A percentile compares a stretch with the other conserved stretches of the same genome.
Conservation (phyloP, 2,113 vertebrate genomes). For the Ammodytes marinus region DNA sequence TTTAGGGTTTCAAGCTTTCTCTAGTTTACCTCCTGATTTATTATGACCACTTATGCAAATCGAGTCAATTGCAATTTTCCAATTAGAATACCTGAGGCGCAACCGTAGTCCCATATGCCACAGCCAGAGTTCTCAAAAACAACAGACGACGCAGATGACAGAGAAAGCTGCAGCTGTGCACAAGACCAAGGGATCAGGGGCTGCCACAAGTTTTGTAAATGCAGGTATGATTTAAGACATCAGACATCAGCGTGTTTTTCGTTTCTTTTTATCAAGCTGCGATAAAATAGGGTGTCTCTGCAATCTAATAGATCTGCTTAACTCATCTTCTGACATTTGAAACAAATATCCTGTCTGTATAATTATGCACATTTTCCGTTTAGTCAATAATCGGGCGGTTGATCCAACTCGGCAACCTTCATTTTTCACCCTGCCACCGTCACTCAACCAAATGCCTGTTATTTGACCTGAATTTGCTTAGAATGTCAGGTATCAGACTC, state of each 20-base stretch:
- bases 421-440: constrained; percentile 38
- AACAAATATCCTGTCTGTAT: constrained; percentile 48
- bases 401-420: constrained; percentile 50
- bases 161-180: constrained; percentile 57
- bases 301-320: constrained; percentile 59
- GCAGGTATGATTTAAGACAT: constrained; percentile 4
- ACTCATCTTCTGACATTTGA: constrained; percentile 63
- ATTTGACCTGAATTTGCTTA: constrained; percentile 47
- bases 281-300: constrained; percentile 51
- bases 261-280: constrained; percentile 62
- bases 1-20: constrained; percentile 57
- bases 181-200: constrained; percentile 56
- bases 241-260: constrained; percentile 39
- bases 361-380: constrained; percentile 66
- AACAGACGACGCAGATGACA: constrained; percentile 59
- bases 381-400: constrained; percentile 41
- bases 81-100: constrained; percentile 78
- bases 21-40: constrained; percentile 72
- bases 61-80: constrained; percentile 73
- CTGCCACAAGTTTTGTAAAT: constrained; percentile 54
- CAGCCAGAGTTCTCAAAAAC: constrained; percentile 51
- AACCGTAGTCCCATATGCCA: constrained; percentile 62
- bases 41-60: constrained; percentile 81
- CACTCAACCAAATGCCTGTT: constrained; percentile 46
- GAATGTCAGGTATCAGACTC: constrained; percentile 55